A percentile compares a stretch with the other conserved stretches of the same genome.
phyloP scores from a whole-genome alignment of 1,140 invertebrate genomes.

The Bombus ignitus region DNA sequence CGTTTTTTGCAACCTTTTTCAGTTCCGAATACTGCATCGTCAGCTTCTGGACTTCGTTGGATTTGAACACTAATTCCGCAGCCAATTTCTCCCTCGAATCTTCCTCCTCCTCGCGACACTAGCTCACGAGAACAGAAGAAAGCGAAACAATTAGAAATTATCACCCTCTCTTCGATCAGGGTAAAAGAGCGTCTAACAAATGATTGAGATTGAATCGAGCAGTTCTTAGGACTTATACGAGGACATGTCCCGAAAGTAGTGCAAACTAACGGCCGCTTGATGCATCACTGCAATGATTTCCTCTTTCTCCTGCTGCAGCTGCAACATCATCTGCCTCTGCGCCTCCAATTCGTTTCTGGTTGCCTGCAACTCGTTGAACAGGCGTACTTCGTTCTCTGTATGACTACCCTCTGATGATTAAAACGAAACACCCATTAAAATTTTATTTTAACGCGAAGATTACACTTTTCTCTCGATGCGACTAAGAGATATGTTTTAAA shows the following conservation, averaged over 20 bases:
- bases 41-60: constrained; percentile 59
- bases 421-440: not conserved
- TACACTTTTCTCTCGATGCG: not conserved
- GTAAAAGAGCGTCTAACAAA: constrained; percentile 41
- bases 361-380: constrained; percentile 66
- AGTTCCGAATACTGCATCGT: constrained; percentile 55
- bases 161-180: not conserved
- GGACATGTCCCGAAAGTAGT: constrained; percentile 57
- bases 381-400: constrained; percentile 67
- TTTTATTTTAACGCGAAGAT: not conserved
- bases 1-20: constrained; percentile 56
- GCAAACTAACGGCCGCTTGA: constrained; percentile 66
- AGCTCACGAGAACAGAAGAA: not conserved
- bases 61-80: constrained; percentile 60
- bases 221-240: constrained; percentile 53
- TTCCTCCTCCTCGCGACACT: constrained; percentile 46
- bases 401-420: constrained; percentile 54
- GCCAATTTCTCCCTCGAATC: constrained; percentile 59
- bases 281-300: constrained; percentile 67
- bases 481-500: not conserved
- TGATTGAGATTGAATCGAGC: constrained; percentile 26
- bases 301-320: constrained; percentile 64
- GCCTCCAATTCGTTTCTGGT: constrained; percentile 27
- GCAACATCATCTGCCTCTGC: constrained; percentile 51
- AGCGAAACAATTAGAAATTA: constrained; percentile 32